These are phyloP conservation scores for Tragelaphus imberbis DNA, from an alignment of 2,113 vertebrate genomes.

Conservation along the genomic window DNA sequence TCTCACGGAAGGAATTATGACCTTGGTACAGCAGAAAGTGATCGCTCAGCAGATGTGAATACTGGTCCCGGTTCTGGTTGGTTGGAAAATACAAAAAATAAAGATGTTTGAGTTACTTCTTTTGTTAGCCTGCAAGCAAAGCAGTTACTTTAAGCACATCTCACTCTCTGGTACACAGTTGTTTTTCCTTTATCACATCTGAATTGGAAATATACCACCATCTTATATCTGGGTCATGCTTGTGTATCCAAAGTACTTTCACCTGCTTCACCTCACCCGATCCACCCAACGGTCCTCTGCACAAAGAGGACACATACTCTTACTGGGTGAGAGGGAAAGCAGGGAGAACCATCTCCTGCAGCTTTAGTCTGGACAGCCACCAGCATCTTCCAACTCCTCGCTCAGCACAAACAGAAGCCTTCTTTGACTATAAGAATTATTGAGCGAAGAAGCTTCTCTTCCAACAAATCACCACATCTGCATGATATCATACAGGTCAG, in stretches of 20 bases:
- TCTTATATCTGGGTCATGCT: background rate
- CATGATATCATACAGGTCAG: background rate
- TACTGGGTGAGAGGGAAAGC: background rate
- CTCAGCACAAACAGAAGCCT: background rate
- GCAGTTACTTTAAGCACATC: background rate
- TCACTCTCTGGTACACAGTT: background rate
- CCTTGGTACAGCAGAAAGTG: conserved; percentile 87
- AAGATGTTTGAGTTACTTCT: conserved; percentile 26
- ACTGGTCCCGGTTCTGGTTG: conserved; percentile 84
- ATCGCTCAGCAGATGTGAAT: conserved; percentile 80
- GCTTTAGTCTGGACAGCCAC: background rate
- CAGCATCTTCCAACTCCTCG: background rate
- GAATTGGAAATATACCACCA: background rate
- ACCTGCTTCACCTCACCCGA: background rate
- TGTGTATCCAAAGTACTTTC: background rate
- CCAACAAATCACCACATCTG: background rate
- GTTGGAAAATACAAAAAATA: conserved; percentile 61
- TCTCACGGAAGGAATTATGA: conserved; percentile 98
- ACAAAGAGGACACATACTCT: background rate
- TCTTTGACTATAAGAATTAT: background rate
- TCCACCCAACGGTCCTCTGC: background rate
- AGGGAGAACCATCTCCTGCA: background rate
- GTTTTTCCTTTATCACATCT: background rate
- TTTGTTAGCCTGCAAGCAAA: background rate
- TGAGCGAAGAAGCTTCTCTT: background rate